Evolutionary conservation across 30 jellyfish, hydroid and myxozoan species (phyloP), one percentile per base, ranked within the genome.

Genomic region (Morbakka virulenta): DNA sequence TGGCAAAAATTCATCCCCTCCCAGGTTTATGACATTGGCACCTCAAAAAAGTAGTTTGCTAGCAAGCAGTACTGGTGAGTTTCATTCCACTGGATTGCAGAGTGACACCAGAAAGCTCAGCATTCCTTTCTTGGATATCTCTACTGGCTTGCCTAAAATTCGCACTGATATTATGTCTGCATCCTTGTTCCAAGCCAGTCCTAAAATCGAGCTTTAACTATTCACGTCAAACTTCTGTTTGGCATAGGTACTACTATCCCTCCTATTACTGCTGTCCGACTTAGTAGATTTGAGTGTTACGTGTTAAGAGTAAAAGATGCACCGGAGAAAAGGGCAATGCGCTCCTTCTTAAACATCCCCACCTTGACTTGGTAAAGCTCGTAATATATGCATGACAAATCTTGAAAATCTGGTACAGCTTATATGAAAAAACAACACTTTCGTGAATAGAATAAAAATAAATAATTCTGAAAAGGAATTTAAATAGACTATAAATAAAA

Each of bases 391-490:
- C n/a, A n/a, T n/a, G n/a, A n/a, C n/a, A n/a, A n/a, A n/a, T n/a
- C n/a, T n/a, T n/a, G n/a, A n/a, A n/a, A n/a, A n/a, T n/a, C n/a
- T n/a, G n/a, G n/a, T n/a, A n/a, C n/a, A n/a, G n/a, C n/a, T n/a
- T n/a, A n/a, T n/a, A n/a, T n/a, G n/a, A n/a, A n/a, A n/a, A n/a
- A n/a, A n/a, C n/a, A n/a, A n/a, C n/a, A n/a, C n/a, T n/a, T n/a
- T n/a, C n/a, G n/a, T n/a, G n/a, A 67, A 67, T 14, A 28, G 80
- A 11, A 27, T 2, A 20, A 14, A 32, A 2, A 67, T 33, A 65
- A 67, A 27, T 67, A 33, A 22, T 32, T 63, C 67, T 34, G 36
- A 67, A 33, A 67, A 67, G 69, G 80, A 67, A 27, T 67, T 21
- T 22, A 67, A 67, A 32, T 23, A 32, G 27, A 33, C 80, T n/a